Base-by-base conservation (phyloP, 2,888 invertebrate species). In the Hanleya hanleyi region DNA sequence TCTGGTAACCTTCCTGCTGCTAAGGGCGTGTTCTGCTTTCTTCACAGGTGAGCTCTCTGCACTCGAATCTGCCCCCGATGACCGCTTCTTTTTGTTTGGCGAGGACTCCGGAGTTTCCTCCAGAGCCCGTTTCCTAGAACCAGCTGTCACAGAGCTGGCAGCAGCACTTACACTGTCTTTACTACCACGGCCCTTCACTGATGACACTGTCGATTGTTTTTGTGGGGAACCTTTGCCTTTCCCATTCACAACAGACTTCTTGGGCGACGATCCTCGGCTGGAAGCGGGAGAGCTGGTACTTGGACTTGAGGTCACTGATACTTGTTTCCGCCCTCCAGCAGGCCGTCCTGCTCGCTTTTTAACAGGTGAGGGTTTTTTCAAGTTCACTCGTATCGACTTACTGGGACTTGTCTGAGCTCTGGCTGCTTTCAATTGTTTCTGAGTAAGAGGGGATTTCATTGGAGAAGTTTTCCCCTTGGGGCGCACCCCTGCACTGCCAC, bases 301-400 rank as follows among this genome's bases (percentile, higher is more conserved):
- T 33, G 73, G 50, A 67, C 75, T 74, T 70, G 82, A 82, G 70
- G 81, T 76, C 38, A 78, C 80, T 61, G 78, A 70, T 64, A 26
- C 69, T 70, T 75, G 79, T 79, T 47, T 73, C 76, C 12, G 73
- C 35, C 37, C 74, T 77, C 35, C 66, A 69, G 37, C 73, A 66
- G 18, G 73, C 57, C 47, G 70, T 61, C 47, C 71, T 1, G 22
- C 26, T 26, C 57, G 26, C 15, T 32, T 22, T 57, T 57, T 57
- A 15, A 57, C 12, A 4, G 57, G 57, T 15, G 57, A 57, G 12
- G 57, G 12, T 57, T 57, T 57, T 26, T 57, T 57, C 22, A 57
- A 57, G 32, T 29, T 57, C 22, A 57, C 32, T 29, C 57, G 57
- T 57, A 57, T 57, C 22, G 26, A 29, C 29, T 57, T 57, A 29